phyloP scores from a whole-genome alignment of 2,113 vertebrate genomes.

The Periophthalmodon schlosseri region DNA sequence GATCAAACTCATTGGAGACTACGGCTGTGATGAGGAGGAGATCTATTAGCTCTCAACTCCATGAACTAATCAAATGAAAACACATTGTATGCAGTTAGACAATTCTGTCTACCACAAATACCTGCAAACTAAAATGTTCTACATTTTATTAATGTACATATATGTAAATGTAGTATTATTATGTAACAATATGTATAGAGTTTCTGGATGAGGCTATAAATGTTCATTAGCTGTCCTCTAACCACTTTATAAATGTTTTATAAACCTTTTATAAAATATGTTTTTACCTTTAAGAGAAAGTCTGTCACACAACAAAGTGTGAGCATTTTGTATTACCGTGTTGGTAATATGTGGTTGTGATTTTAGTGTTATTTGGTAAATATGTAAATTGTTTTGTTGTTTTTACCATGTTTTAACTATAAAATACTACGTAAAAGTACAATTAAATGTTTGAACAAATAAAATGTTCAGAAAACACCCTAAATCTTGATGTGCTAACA shows the following conservation, averaged over 20 bases:
- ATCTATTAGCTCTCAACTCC: constrained; percentile 44
- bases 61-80: neutral
- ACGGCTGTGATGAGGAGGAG: constrained; percentile 74
- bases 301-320: neutral
- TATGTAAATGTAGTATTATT: neutral
- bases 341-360: neutral
- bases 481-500: neutral
- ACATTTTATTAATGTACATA: neutral
- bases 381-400: neutral
- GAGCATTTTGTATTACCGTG: neutral
- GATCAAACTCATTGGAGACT: constrained; percentile 85
- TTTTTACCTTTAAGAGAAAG: neutral
- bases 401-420: neutral
- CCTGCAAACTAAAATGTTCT: neutral
- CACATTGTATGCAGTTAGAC: neutral
- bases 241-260: neutral
- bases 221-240: neutral
- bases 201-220: neutral
- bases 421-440: neutral
- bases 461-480: neutral
- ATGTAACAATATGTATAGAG: neutral
- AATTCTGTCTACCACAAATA: neutral
- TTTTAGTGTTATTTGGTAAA: neutral
- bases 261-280: neutral
- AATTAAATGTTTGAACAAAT: neutral